Percentiles rank a stretch among this genome's conserved stretches.
phyloP scores from a whole-genome alignment of 2,797 vertebrate species.

The Natrix natrix region DNA sequence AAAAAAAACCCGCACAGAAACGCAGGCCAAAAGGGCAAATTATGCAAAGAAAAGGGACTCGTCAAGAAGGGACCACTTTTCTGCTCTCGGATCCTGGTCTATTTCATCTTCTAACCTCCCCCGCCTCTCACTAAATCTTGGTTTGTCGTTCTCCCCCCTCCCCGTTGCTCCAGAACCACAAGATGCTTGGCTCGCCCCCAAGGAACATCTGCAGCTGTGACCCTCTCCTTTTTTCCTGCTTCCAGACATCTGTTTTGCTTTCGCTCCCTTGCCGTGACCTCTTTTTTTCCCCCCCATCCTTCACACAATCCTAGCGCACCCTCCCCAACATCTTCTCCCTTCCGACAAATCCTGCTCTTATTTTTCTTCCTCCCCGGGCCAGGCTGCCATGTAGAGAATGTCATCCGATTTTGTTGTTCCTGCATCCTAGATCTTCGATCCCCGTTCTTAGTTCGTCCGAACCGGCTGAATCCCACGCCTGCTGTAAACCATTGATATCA shows the following conservation, averaged over 20 bases:
- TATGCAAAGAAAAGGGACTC: background rate
- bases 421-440: background rate
- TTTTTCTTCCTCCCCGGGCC: background rate
- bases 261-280: background rate
- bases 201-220: background rate
- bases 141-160: background rate
- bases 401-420: background rate
- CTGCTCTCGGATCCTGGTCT: background rate
- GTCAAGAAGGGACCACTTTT: background rate
- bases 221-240: background rate
- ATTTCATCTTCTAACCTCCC: background rate
- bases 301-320: no score
- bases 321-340: fast-evolving
- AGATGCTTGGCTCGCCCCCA: background rate
- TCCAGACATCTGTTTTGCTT: background rate
- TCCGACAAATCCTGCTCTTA: background rate
- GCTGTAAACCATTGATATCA: background rate
- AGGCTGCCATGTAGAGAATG: background rate
- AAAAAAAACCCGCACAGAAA: no score
- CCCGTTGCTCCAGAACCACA: background rate
- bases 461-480: no score
- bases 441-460: background rate
- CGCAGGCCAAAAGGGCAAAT: background rate
- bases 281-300: no score
- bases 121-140: background rate